These are phyloP conservation scores for Marronus borbonicus DNA, from an alignment of 2,888 invertebrate genomes.

Conservation along the genomic window DNA sequence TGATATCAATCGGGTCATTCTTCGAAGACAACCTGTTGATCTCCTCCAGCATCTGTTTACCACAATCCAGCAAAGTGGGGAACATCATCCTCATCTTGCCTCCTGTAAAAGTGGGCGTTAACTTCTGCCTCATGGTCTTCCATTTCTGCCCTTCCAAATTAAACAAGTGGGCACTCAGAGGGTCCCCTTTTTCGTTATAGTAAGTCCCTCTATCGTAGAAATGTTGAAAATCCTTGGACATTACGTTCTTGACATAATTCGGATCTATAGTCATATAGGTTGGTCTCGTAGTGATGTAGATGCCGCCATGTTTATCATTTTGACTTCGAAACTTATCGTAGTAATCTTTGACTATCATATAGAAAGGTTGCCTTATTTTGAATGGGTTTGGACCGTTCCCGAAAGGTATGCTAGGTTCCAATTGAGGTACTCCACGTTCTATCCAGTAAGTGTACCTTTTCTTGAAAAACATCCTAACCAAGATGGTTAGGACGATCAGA, in stretches of 20 bases:
- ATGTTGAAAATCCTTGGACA: constrained; percentile 65
- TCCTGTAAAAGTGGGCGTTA: constrained; percentile 69
- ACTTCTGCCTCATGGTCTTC: constrained; percentile 67
- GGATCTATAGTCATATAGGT: constrained; percentile 63
- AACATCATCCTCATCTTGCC: constrained; percentile 71
- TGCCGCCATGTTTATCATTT: constrained; percentile 58
- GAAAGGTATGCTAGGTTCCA: constrained; percentile 61
- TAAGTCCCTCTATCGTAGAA: constrained; percentile 65
- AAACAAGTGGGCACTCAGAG: constrained; percentile 62
- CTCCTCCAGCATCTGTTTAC: constrained; percentile 59
- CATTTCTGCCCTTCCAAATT: constrained; percentile 65
- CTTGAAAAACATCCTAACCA: constrained; percentile 49
- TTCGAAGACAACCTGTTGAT: constrained; percentile 56
- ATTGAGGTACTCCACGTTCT: constrained; percentile 57
- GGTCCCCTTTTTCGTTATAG: constrained; percentile 63
- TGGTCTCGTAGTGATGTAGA: constrained; percentile 59
- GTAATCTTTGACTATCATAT: constrained; percentile 50
- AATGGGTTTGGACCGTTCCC: constrained; percentile 59
- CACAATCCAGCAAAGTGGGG: constrained; percentile 62
- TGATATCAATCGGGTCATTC: constrained; percentile 66
- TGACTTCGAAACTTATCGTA: constrained; percentile 54
- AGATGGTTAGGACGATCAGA: constrained; percentile 15
- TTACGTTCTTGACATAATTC: constrained; percentile 63
- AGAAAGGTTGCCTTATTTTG: constrained; percentile 37
- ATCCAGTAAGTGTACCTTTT: constrained; percentile 61